Evolutionary conservation across 1,140 invertebrate genomes (phyloP), one percentile per base, ranked within the genome.

Genomic region (Drosophila sulfurigaster): DNA sequence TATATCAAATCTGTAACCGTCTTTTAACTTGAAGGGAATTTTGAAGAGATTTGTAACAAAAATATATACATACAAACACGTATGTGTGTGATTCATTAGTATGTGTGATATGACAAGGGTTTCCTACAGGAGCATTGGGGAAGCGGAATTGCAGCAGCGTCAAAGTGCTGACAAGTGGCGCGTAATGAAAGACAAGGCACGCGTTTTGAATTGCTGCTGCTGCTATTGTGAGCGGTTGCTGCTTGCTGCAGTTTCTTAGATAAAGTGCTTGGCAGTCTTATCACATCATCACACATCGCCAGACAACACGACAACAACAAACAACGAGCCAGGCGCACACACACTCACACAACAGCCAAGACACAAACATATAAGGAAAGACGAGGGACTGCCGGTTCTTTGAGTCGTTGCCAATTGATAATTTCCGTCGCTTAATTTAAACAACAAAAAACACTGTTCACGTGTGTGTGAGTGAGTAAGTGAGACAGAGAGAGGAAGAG

Each of bases 361-460:
- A 65, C 30, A 54, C 11, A 32, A 41, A 57, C 41, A 48, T 2
- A 32, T 10, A 30, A 2, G 6, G 20, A 1, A 20, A 46, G 38
- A 8, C 16, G 57, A 59, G 38, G 30, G 41, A 30, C 52, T 74
- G 82, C 83, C 83, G 83, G 83, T 78, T 83, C 62, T 75, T 80
- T 51, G 45, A 79, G 56, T 57, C 5, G 49, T 46, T 67, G 77
- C 69, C 85, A 88, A 88, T 88, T 88, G 83, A 88, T 83, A 81
- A 83, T 88, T 83, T 91, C 77, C 76, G 73, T 81, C 65, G 58
- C 66, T 83, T 65, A 88, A 87, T 80, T 87, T 70, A 81, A 81
- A 72, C 46, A 79, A 78, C 51, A 62, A 71, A 58, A 64, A 30
- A 45, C 32, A 38, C 20, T 54, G 74, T 58, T 15, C 71, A 60